phyloP scores from a whole-genome alignment of 2,113 vertebrate genomes.

The Neotoma lepida region DNA sequence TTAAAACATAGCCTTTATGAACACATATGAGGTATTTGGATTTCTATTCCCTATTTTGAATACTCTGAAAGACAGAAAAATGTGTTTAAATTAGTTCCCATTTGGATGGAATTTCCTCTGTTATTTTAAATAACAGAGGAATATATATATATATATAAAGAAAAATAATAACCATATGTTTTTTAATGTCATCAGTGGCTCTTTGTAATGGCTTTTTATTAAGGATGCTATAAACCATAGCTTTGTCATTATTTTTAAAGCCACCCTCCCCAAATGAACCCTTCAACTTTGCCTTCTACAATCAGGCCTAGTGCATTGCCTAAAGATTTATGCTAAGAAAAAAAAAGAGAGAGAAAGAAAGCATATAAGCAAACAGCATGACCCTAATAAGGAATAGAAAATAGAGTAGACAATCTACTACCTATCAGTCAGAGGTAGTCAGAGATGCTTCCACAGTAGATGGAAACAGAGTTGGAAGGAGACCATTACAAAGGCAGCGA shows the following conservation, averaged over 20 bases:
- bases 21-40: background rate
- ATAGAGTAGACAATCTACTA: background rate
- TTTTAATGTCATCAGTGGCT: background rate
- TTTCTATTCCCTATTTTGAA: constrained; percentile 23
- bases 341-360: background rate
- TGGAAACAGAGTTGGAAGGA: background rate
- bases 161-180: constrained; percentile 44
- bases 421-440: background rate
- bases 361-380: background rate
- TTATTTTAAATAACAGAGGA: too few relatives aligned
- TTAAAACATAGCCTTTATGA: constrained; percentile 8
- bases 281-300: background rate
- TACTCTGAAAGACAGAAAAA: background rate
- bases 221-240: background rate
- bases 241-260: constrained; percentile 33
- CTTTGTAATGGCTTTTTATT: background rate
- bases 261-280: background rate
- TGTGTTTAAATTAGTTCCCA: constrained; percentile 10
- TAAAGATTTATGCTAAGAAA: background rate
- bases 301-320: background rate
- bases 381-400: background rate
- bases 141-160: too few relatives aligned
- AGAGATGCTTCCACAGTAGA: background rate
- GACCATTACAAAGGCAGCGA: background rate
- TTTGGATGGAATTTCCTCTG: constrained; percentile 10